Conservation (phyloP, 2,113 vertebrate genomes). For the Cynopterus brachyotis region DNA sequence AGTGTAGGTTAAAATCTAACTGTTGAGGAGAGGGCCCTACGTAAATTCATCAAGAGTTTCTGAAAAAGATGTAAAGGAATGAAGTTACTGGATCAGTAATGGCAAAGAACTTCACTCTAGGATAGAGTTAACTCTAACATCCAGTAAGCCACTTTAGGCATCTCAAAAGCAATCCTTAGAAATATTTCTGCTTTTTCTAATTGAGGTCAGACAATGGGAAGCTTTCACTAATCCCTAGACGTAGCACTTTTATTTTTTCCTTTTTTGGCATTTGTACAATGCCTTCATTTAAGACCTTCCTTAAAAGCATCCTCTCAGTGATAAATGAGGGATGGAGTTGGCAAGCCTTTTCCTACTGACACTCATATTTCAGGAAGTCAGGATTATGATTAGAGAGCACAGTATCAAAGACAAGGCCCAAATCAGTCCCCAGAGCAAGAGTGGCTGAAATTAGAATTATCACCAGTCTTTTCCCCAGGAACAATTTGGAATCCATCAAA, state of each 20-base stretch:
- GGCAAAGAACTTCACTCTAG: neutral
- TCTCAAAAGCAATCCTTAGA: neutral
- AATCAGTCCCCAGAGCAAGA: conserved; percentile 56
- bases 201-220: conserved; percentile 6
- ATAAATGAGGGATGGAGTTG: conserved; percentile 25
- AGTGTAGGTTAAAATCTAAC: neutral
- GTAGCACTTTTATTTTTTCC: neutral
- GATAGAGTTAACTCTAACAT: neutral
- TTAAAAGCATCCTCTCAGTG: conserved; percentile 63
- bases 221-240: conserved; percentile 24
- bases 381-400: conserved; percentile 64
- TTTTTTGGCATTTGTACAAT: conserved; percentile 48
- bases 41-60: neutral
- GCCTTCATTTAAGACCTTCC: conserved; percentile 60
- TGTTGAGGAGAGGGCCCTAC: neutral
- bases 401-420: conserved; percentile 47
- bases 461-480: conserved; percentile 47
- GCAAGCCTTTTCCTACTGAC: conserved; percentile 37
- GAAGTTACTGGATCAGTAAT: conserved; percentile 15
- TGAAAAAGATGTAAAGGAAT: conserved; percentile 10
- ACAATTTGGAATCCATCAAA: conserved; percentile 55
- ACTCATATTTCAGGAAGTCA: conserved; percentile 70
- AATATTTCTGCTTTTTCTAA: conserved; percentile 53
- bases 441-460: conserved; percentile 68
- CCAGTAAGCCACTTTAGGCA: neutral